These are phyloP conservation scores for Frankliniella intonsa DNA, from an alignment of 2,888 invertebrate species.

Conservation along the genomic window DNA sequence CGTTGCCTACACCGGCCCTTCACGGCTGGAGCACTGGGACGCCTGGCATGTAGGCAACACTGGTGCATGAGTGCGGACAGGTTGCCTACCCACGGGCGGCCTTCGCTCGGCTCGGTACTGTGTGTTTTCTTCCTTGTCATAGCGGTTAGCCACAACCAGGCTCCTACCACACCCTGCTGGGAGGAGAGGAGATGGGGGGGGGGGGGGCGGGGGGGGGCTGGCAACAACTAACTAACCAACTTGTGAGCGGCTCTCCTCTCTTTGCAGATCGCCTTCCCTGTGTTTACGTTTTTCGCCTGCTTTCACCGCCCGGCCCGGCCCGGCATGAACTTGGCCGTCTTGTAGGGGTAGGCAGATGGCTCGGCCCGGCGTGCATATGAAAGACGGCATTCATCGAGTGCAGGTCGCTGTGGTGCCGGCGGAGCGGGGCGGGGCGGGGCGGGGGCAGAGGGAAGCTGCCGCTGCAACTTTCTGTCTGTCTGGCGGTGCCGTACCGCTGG, in stretches of 20 bases:
- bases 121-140: too few relatives aligned
- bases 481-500: too few relatives aligned
- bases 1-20: background rate
- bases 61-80: too few relatives aligned
- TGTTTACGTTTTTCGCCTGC: constrained; percentile 26
- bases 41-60: too few relatives aligned
- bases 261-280: background rate
- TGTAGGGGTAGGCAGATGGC: background rate
- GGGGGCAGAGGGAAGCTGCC: background rate
- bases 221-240: constrained; percentile 3
- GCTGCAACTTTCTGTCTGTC: too few relatives aligned
- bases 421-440: background rate
- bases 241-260: background rate
- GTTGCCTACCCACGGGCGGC: too few relatives aligned
- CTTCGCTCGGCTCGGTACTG: too few relatives aligned
- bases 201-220: background rate
- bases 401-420: background rate
- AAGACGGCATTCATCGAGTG: constrained; percentile 13
- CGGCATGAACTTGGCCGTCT: background rate
- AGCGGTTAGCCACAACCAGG: too few relatives aligned
- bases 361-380: background rate
- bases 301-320: background rate
- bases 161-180: too few relatives aligned
- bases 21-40: background rate
- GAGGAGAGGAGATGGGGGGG: too few relatives aligned